These are phyloP conservation scores for Ischnus inquisitorius DNA, from an alignment of 2,888 invertebrate species.

Conservation along the genomic window DNA sequence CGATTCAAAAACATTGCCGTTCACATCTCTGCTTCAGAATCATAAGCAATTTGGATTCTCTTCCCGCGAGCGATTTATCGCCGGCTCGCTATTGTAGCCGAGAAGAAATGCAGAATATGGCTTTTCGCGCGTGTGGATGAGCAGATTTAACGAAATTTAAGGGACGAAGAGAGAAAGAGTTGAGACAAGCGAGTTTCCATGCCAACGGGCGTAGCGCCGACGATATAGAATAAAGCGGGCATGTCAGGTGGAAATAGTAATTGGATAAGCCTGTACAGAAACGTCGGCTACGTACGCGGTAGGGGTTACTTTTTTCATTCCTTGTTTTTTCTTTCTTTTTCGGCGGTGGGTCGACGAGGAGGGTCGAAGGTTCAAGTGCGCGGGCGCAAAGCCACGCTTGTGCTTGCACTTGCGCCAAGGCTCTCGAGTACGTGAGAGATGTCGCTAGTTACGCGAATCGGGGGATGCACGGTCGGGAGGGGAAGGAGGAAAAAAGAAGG, in stretches of 20 bases:
- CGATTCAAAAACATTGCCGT: too few species aligned
- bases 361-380: conserved; percentile 69
- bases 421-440: conserved; percentile 60
- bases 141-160: neutral
- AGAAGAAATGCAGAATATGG: too few species aligned
- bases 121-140: too few species aligned
- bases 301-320: too few species aligned
- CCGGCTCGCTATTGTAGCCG: too few species aligned
- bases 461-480: neutral
- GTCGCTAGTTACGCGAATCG: conserved; percentile 65
- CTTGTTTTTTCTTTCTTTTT: too few species aligned
- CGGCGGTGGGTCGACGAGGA: conserved; percentile 48
- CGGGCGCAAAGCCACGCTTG: conserved; percentile 55
- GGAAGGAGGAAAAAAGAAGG: conserved; percentile 32
- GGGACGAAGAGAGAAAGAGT: neutral
- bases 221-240: conserved; percentile 44
- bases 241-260: conserved; percentile 67
- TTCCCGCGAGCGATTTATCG: too few species aligned
- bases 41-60: too few species aligned
- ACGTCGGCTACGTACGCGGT: conserved; percentile 31
- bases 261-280: conserved; percentile 64
- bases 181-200: conserved; percentile 5
- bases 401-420: conserved; percentile 59
- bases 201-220: conserved; percentile 19
- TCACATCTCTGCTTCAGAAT: too few species aligned